Base-by-base conservation (phyloP, 2,797 vertebrate species). In the Holocentrus rufus region DNA sequence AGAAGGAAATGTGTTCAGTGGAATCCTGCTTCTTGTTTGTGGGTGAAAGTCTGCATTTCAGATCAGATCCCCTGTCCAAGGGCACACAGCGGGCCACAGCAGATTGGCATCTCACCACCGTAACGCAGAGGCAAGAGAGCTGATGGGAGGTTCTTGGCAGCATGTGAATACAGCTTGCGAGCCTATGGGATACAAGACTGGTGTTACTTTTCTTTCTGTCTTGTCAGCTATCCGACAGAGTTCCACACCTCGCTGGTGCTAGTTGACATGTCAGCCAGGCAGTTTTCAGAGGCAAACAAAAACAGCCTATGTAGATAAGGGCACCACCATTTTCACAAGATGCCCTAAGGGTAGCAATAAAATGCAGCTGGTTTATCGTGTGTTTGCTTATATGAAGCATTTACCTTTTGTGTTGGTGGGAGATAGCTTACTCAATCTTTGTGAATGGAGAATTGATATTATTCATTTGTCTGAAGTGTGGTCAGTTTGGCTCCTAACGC, bases 91-190 rank as follows among this genome's bases (percentile, higher is more conserved):
- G 64, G 63, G 77, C 50, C 56, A 2, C 39, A 50, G 68, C 74
- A 83, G 55, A 52, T 72, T 69, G 59, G 71, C 72, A 55, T 50
- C 65, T 74, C 61, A 61, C 63, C 58, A 7, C 20, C 8, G 13
- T 25, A 71, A 52, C 55, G 59, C 59, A 49, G 36, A 53, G 76
- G 64, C 63, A 73, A 46, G 50, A 7, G 64, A 75, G 65, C 72
- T 72, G 76, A 73, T 49, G 46, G 65, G 50, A 76, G 71, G 53
- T 52, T 78, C 69, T 64, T 83, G 66, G 71, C 72, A 80, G 72
- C 54, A 18, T 62, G 20, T 65, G 55, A 59, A 65, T 76, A n/a
- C 53, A 68, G 70, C 71, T 60, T 66, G 39, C 57, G 65, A 59
- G 30, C 65, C 36, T 74, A 68, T 76, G 49, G 7, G 67, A 74